phyloP scores from a whole-genome alignment of 2,797 vertebrate genomes.

The Chiroxiphia lanceolata region DNA sequence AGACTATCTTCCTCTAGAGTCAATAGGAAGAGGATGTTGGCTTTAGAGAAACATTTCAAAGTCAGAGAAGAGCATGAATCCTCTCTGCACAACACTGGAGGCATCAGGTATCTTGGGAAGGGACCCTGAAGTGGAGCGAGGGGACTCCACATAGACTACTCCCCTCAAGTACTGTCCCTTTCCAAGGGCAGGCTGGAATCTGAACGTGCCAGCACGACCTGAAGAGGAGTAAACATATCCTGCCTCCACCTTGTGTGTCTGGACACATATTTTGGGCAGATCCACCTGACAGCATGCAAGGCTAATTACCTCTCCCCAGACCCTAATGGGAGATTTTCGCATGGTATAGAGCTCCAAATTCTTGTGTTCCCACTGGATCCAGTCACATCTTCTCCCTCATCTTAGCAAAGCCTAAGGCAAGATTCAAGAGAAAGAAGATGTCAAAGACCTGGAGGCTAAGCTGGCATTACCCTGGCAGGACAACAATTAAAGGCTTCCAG shows the following conservation, averaged over 20 bases:
- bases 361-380: constrained; percentile 47
- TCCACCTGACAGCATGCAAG: constrained; percentile 37
- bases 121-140: not conserved
- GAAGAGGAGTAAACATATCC: not conserved
- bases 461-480: not conserved
- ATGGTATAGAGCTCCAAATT: constrained; percentile 49
- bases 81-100: not conserved
- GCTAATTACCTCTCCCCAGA: constrained; percentile 63
- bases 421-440: constrained; percentile 58
- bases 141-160: rapidly evolving
- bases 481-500: constrained; percentile 6
- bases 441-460: constrained; percentile 27
- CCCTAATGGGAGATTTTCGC: constrained; percentile 45
- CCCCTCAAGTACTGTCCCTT: not conserved
- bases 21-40: not conserved
- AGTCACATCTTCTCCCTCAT: constrained; percentile 63
- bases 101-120: not conserved
- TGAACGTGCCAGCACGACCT: not conserved
- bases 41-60: not conserved
- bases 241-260: not conserved
- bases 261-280: not conserved
- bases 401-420: constrained; percentile 62
- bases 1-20: not conserved
- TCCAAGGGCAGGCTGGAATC: not conserved
- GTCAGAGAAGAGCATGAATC: not conserved